Conservation (phyloP, 2,113 vertebrate species). For the Climacteris rufus region DNA sequence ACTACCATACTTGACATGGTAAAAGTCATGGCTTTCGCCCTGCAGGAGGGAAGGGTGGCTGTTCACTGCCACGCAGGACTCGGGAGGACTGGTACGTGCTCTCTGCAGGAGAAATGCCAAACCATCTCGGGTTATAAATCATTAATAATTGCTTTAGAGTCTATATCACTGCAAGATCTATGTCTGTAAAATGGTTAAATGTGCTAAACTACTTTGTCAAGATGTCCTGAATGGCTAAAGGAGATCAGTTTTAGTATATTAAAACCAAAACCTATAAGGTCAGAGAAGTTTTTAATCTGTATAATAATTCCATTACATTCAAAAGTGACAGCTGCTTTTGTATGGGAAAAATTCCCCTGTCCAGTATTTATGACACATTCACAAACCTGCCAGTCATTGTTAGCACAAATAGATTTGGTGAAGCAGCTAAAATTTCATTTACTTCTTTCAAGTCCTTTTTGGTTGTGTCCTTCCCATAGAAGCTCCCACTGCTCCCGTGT, state of each 20-base stretch:
- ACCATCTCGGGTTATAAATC: background rate
- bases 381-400: background rate
- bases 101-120: background rate
- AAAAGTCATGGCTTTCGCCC: constrained; percentile 94
- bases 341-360: background rate
- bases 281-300: background rate
- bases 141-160: background rate
- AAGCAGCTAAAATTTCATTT: background rate
- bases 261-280: background rate
- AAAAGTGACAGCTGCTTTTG: background rate
- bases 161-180: background rate
- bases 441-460: background rate
- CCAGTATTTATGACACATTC: background rate
- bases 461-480: background rate
- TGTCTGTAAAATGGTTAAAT: background rate
- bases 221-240: background rate
- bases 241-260: background rate
- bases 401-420: background rate
- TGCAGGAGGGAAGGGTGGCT: constrained; percentile 93
- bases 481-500: background rate
- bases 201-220: background rate
- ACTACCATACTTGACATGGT: constrained; percentile 97
- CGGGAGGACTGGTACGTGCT: constrained; percentile 87
- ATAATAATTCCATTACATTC: background rate
- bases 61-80: constrained; percentile 96